These are phyloP conservation scores for Caenorhabditis wallacei DNA, from an alignment of 2,888 invertebrate species.

Conservation along the genomic window DNA sequence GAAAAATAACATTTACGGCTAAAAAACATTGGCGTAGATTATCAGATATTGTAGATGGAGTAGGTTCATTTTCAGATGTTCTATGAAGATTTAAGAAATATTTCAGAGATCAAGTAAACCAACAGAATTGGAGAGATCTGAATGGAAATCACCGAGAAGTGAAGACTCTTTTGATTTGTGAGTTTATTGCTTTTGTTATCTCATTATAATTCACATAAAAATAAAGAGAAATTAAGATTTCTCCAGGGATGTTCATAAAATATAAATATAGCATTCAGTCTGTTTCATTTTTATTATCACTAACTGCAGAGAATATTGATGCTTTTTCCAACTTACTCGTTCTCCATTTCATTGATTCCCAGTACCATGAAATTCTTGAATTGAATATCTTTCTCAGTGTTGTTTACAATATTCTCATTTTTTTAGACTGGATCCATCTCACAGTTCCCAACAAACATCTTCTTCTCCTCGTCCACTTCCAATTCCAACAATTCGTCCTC, in stretches of 20 bases:
- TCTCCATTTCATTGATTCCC: too few relatives aligned
- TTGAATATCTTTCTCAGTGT: too few relatives aligned
- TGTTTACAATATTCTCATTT: too few relatives aligned
- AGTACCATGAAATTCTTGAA: too few relatives aligned
- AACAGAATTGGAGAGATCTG: slow-evolving; percentile 25
- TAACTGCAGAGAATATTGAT: too few relatives aligned
- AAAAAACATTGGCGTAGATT: slow-evolving; percentile 59
- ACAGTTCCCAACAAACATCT: neutral
- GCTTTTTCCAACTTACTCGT: too few relatives aligned
- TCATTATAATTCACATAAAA: slow-evolving; percentile 71
- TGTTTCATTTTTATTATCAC: too few relatives aligned
- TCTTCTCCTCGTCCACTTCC: slow-evolving; percentile 15
- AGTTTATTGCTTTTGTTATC: slow-evolving; percentile 43
- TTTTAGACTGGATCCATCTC: slow-evolving; percentile 5
- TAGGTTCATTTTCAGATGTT: neutral
- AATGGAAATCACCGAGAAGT: slow-evolving; percentile 56
- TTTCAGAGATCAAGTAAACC: slow-evolving; percentile 63
- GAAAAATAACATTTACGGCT: slow-evolving; percentile 50
- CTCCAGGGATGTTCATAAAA: too few relatives aligned
- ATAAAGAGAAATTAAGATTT: slow-evolving; percentile 63
- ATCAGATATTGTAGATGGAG: slow-evolving; percentile 45
- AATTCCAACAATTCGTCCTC: slow-evolving; percentile 67
- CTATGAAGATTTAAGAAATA: neutral
- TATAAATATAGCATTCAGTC: too few relatives aligned
- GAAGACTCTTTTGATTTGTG: slow-evolving; percentile 60